phyloP scores from a whole-genome alignment of 2,797 vertebrate genomes.

The Vultur gryphus region DNA sequence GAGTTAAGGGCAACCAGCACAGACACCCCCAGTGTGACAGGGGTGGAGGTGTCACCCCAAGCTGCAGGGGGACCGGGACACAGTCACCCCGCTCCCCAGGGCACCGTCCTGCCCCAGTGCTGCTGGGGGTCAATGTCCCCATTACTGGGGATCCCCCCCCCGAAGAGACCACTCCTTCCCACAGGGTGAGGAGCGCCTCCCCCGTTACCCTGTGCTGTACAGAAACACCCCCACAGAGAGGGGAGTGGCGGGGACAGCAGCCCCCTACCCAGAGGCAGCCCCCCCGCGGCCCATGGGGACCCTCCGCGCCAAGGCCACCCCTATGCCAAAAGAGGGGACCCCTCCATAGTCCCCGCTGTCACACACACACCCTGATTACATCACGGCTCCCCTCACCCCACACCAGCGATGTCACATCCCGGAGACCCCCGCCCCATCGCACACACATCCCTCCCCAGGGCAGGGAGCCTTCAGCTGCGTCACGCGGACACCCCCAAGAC shows the following conservation, averaged over 20 bases:
- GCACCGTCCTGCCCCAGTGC: not conserved
- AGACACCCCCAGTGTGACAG: not conserved
- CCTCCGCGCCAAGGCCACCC: no score
- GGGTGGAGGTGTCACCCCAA: not conserved
- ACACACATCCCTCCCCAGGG: not conserved
- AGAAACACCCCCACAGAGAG: not conserved
- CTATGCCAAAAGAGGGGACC: not conserved
- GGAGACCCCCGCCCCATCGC: no score
- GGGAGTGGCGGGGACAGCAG: not conserved
- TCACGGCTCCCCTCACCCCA: not conserved
- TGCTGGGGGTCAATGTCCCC: not conserved
- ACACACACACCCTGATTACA: rapidly evolving
- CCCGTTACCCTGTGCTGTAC: no score
- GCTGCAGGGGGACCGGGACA: rapidly evolving
- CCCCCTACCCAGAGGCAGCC: not conserved
- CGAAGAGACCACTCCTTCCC: not conserved
- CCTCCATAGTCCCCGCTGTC: rapidly evolving
- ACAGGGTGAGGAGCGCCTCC: not conserved
- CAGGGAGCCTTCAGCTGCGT: rapidly evolving
- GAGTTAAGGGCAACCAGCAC: not conserved
- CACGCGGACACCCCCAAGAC: not conserved
- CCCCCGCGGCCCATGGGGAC: not conserved
- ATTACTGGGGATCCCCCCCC: no score
- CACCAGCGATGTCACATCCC: rapidly evolving
- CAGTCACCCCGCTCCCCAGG: not conserved